phyloP scores from a whole-genome alignment of 64 coral and sea anemone species.

The Pocillopora damicornis region DNA sequence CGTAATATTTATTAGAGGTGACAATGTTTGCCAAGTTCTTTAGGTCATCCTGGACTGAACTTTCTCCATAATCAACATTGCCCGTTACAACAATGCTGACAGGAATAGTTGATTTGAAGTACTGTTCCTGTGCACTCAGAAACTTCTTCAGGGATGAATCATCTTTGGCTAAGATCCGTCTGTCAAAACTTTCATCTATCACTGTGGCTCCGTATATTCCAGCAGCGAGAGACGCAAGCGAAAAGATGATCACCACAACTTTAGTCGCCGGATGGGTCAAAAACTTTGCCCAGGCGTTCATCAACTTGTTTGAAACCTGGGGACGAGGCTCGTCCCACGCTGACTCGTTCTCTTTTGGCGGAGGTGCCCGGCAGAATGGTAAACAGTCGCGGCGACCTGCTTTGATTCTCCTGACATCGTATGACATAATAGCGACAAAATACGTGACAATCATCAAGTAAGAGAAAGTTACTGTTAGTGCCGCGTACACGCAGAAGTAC shows the following conservation, averaged over 20 bases:
- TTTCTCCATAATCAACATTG: constrained; percentile 4
- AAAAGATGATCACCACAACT: constrained; percentile 31
- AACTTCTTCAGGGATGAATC: constrained; percentile 44
- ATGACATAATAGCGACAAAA: constrained; percentile 55
- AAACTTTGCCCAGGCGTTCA: constrained; percentile 23
- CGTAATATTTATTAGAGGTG: constrained; percentile 33
- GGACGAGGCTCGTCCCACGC: constrained; percentile 55
- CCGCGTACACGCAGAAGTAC: constrained; percentile 54
- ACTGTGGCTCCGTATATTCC: constrained; percentile 48
- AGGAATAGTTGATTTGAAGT: constrained; percentile 12
- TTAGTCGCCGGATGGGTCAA: not conserved
- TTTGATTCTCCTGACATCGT: constrained; percentile 44
- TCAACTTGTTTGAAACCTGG: constrained; percentile 33
- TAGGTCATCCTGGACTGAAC: constrained; percentile 30
- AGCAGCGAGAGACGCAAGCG: constrained; percentile 17
- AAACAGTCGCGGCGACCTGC: constrained; percentile 52
- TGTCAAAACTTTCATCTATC: constrained; percentile 41
- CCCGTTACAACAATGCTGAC: constrained; percentile 32
- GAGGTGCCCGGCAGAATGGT: constrained; percentile 43
- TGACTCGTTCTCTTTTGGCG: constrained; percentile 38
- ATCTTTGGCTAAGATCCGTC: constrained; percentile 48
- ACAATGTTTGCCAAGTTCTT: constrained; percentile 37
- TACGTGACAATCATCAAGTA: constrained; percentile 51
- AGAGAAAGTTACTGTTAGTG: constrained; percentile 37
- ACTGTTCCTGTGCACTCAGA: constrained; percentile 13